A percentile compares a stretch with the other conserved stretches of the same genome.
Conservation (phyloP, 2,888 invertebrate species). For the Lucinisca nassula region DNA sequence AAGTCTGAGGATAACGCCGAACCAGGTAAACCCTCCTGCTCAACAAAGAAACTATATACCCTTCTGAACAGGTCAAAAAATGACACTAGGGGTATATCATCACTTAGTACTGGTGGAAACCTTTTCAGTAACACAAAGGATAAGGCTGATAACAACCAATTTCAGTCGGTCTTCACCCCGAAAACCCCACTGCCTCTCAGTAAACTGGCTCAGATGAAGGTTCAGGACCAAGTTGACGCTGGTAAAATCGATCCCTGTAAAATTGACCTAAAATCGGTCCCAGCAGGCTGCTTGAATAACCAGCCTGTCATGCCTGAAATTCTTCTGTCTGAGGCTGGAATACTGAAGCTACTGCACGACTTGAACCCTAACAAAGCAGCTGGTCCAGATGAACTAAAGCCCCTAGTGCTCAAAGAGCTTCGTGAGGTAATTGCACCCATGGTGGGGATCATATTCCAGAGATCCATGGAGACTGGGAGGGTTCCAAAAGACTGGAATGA, state of each 20-base stretch:
- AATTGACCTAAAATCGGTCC: not conserved
- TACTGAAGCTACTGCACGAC: too few species aligned
- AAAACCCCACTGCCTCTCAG: not conserved
- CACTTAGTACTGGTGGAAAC: not conserved
- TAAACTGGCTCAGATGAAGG: not conserved
- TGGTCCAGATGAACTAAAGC: not conserved
- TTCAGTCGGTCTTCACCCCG: not conserved
- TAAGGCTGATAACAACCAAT: not conserved
- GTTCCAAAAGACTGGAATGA: not conserved
- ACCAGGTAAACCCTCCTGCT: not conserved
- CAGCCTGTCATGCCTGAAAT: too few species aligned
- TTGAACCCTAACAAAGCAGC: not conserved
- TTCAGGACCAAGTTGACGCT: too few species aligned
- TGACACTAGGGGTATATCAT: not conserved
- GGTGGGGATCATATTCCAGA: not conserved
- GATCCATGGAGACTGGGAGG: not conserved
- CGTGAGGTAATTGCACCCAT: not conserved
- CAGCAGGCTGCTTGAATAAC: not conserved
- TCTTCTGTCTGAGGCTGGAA: too few species aligned
- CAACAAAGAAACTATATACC: not conserved
- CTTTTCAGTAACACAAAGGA: not conserved
- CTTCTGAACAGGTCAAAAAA: not conserved
- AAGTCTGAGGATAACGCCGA: not conserved
- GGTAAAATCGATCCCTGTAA: not conserved
- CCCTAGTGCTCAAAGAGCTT: not conserved